phyloP scores from a whole-genome alignment of 1,140 invertebrate species.

The Leguminivora glycinivorella region DNA sequence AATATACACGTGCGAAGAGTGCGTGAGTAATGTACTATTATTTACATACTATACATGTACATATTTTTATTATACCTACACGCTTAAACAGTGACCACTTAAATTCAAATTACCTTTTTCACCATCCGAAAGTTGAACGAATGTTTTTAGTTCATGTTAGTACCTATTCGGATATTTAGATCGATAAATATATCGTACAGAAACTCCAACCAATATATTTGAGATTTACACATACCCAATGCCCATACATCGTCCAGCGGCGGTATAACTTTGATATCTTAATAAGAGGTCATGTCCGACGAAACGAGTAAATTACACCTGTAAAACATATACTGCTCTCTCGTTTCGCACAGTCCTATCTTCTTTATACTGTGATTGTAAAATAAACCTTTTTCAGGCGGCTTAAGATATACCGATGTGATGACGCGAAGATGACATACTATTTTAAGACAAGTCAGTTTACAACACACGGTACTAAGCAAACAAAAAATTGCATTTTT shows the following conservation, averaged over 20 bases:
- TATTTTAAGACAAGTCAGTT: conserved; percentile 7
- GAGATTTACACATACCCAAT: neutral
- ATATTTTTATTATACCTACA: no score
- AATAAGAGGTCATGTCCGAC: conserved; percentile 52
- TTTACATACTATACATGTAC: no score
- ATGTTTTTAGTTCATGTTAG: no score
- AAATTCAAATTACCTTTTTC: no score
- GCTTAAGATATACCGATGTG: neutral
- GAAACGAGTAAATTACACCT: conserved; percentile 53
- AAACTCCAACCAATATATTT: no score
- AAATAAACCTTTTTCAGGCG: neutral
- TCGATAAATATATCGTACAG: no score
- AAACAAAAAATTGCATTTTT: conserved; percentile 55
- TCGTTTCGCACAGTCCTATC: neutral
- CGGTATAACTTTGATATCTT: conserved; percentile 58
- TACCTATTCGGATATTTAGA: no score
- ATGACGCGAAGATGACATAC: neutral
- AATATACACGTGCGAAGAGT: no score
- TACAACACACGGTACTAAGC: conserved; percentile 37
- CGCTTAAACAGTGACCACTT: no score
- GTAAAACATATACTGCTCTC: conserved; percentile 36
- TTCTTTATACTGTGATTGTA: neutral
- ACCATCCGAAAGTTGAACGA: no score
- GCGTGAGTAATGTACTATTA: no score
- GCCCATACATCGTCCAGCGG: conserved; percentile 24